These are phyloP conservation scores for Onchidella celtica DNA, from an alignment of 2,888 invertebrate genomes.

Conservation along the genomic window DNA sequence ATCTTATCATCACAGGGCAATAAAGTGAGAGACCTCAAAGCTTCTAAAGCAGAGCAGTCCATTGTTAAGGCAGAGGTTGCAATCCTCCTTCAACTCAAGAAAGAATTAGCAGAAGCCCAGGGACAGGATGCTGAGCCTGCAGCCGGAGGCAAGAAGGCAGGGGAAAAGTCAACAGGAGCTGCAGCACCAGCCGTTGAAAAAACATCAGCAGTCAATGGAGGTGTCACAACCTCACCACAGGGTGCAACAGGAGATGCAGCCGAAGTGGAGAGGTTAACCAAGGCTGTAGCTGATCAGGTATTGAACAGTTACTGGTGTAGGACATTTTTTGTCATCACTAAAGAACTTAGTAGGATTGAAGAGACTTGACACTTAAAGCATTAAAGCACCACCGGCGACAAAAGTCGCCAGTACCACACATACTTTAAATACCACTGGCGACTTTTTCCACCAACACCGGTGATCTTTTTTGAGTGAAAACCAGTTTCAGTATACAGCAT, in stretches of 20 bases:
- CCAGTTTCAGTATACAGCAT: too few species aligned
- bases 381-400: too few species aligned
- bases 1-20: slow-evolving; percentile 87
- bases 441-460: too few species aligned
- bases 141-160: slow-evolving; percentile 52
- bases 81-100: slow-evolving; percentile 87
- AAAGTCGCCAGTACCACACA: too few species aligned
- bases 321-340: too few species aligned
- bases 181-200: not conserved
- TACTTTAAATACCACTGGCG: too few species aligned
- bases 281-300: slow-evolving; percentile 82
- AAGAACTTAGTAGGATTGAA: too few species aligned
- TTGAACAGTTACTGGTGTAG: too few species aligned
- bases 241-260: slow-evolving; percentile 50
- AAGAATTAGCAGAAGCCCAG: slow-evolving; percentile 82
- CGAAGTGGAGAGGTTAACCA: slow-evolving; percentile 81
- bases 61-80: slow-evolving; percentile 90
- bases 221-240: not conserved
- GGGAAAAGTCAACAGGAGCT: not conserved
- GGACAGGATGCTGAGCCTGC: slow-evolving; percentile 60
- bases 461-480: too few species aligned
- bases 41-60: slow-evolving; percentile 87
- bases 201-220: not conserved
- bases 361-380: too few species aligned
- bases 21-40: slow-evolving; percentile 88